Evolutionary conservation across 2,113 vertebrate genomes (phyloP).

Genomic region (Pagrus major): DNA sequence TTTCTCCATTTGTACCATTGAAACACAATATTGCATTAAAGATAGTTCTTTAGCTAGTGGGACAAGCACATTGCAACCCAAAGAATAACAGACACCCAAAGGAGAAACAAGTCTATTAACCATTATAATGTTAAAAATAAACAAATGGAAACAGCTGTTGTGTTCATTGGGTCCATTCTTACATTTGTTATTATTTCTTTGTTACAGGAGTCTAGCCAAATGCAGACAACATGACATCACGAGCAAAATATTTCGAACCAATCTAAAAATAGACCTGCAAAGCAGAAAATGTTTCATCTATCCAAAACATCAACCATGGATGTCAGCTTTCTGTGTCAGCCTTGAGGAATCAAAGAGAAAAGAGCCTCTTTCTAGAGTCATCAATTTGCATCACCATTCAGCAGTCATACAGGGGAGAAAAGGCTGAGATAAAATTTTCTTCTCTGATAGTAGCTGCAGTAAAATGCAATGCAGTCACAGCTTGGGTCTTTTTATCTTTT

Average conservation of each 20-base stretch:
- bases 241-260: conserved; percentile 4
- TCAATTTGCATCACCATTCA: conserved; percentile 26
- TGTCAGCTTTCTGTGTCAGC: conserved; percentile 31
- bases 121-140: not conserved
- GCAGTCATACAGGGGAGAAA: not conserved
- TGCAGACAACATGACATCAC: conserved; percentile 5
- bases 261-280: conserved; percentile 5
- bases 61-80: no score
- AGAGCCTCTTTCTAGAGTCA: conserved; percentile 15
- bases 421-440: conserved; percentile 5
- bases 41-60: no score
- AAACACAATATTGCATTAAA: no score
- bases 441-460: conserved; percentile 21
- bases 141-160: not conserved
- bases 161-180: not conserved
- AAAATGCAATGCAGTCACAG: conserved; percentile 35
- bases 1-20: no score
- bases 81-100: no score
- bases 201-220: not conserved
- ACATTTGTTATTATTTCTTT: not conserved
- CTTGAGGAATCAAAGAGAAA: conserved; percentile 27
- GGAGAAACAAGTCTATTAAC: not conserved
- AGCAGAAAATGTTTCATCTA: conserved; percentile 18
- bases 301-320: conserved; percentile 4
- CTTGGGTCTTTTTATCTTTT: conserved; percentile 42